phyloP scores from a whole-genome alignment of 2,113 vertebrate genomes.

The Gopherus flavomarginatus region DNA sequence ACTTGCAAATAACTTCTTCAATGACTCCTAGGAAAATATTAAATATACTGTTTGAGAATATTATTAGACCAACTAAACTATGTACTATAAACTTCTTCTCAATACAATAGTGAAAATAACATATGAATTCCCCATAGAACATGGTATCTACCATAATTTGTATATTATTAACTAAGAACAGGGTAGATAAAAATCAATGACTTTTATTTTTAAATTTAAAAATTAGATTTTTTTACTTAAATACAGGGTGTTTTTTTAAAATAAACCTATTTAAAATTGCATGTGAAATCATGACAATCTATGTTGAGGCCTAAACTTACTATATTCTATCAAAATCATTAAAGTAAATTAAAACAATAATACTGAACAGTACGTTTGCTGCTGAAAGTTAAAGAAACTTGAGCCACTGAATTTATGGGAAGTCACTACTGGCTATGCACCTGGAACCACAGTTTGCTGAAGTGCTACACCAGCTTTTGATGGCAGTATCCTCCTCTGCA shows the following conservation, averaged over 20 bases:
- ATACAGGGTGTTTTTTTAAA: background rate
- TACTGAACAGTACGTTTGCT: background rate
- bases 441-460: background rate
- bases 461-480: background rate
- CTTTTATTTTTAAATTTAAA: background rate
- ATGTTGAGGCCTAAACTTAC: background rate
- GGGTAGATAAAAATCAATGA: background rate
- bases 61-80: too few relatives aligned
- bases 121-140: background rate
- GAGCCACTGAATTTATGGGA: background rate
- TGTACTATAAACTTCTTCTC: background rate
- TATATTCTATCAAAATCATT: background rate
- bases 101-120: background rate
- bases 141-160: background rate
- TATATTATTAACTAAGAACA: background rate
- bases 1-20: background rate
- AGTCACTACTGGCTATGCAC: background rate
- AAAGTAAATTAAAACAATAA: background rate
- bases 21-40: accelerated
- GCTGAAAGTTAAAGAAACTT: background rate
- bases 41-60: background rate
- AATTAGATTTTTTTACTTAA: background rate
- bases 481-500: background rate
- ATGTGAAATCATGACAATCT: background rate
- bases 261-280: background rate